Evolutionary conservation across 2,888 invertebrate genomes (phyloP), one percentile per base, ranked within the genome.

Genomic region (Drosophila maculinotata): DNA sequence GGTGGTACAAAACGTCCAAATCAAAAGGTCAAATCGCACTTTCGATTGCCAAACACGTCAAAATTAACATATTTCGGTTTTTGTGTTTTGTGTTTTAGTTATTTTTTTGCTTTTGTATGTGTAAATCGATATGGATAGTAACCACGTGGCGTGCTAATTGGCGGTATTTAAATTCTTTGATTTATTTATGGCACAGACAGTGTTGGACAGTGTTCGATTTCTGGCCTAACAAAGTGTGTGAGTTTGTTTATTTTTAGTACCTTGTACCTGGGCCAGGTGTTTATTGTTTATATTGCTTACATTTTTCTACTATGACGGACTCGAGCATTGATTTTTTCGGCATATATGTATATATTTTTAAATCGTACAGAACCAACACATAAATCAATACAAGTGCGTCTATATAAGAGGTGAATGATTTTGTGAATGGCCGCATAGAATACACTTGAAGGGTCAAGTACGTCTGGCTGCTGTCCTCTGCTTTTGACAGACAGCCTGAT

Each of bases 71-170:
- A 36, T 49, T 59, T 33, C 17, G 17, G n/a, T n/a, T 47, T 62
- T 36, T 48, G 3, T 10, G 14, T 15, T 49, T 54, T 23, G 12
- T 30, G 26, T 26, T 30, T 20, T 47, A 14, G 49, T 23, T n/a
- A n/a, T 44, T 41, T 15, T 33, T 28, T 49, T 1, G 8, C 23
- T 51, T 33, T 20, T 36, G 28, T 35, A 14, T 39, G 8, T 57
- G 80, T 42, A 69, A 72, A 73, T 73, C 68, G 62, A 67, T 76
- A 71, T 36, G 44, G 23, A 63, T 45, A 42, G 72, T 54, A 71
- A 36, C 31, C 56, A 63, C 26, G 54, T 54, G 67, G 62, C 17
- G 49, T 25, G 56, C 49, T 65, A 60, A 56, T 74, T 74, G 59
- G 30, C 53, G 44, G 63, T 47, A 45, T 59, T 74, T 60, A 70